Conservation (phyloP, 2,888 invertebrate genomes). For the Agriotes lineatus region DNA sequence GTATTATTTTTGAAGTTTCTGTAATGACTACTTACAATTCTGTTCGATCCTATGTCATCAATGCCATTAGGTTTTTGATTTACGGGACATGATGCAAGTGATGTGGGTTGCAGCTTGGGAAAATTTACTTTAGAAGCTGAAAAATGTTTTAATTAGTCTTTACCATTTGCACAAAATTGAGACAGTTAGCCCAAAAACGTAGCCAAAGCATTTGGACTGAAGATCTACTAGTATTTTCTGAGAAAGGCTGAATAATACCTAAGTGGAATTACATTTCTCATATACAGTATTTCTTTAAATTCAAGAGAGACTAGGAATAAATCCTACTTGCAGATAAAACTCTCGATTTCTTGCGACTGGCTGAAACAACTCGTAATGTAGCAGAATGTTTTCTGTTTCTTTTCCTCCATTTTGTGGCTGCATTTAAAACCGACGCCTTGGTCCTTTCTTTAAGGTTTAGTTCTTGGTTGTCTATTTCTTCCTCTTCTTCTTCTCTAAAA, state of each 20-base stretch:
- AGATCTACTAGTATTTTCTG: no score
- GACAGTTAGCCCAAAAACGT: no score
- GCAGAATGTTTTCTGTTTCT: constrained; percentile 60
- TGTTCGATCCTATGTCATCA: constrained; percentile 50
- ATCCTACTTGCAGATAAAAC: constrained; percentile 30
- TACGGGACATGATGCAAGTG: constrained; percentile 7
- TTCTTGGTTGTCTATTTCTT: background rate
- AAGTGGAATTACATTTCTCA: no score
- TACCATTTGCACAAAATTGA: no score
- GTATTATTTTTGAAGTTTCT: no score
- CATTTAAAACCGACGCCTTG: constrained; percentile 58
- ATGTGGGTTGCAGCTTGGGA: constrained; percentile 49
- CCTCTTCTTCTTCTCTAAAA: background rate
- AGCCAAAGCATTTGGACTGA: no score
- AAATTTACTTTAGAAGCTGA: constrained; percentile 44
- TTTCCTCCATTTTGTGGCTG: constrained; percentile 62
- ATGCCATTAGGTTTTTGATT: constrained; percentile 48
- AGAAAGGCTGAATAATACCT: no score
- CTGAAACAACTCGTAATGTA: constrained; percentile 22
- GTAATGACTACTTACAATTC: constrained; percentile 27
- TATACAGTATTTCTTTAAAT: no score
- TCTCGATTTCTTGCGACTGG: constrained; percentile 25
- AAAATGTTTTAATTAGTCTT: no score
- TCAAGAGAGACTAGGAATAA: no score
- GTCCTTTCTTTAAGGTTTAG: constrained; percentile 23